Base-by-base conservation (phyloP, 2,888 invertebrate genomes). In the Acanthopleura granulata region DNA sequence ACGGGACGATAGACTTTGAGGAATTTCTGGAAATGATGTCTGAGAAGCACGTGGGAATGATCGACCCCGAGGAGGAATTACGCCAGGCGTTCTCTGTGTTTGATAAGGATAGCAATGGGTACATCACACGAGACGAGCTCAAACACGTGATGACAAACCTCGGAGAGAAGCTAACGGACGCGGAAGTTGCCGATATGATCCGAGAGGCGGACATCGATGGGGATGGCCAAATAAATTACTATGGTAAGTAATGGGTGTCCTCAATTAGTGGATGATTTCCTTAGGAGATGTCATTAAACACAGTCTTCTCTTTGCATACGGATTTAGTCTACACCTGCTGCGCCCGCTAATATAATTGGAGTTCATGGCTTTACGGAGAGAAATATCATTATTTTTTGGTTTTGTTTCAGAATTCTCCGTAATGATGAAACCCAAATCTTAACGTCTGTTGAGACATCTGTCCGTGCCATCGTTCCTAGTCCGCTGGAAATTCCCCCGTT, bases 11-110 rank as follows among this genome's bases (percentile, higher is more conserved):
- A 16, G 66, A 66, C 29, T 66, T 66, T 27, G 25, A 22, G 25
- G 66, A 66, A 27, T 66, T 66, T 66, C 29, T 66, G 25, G 29
- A 22, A 14, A 66, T 66, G 66, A 66, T 66, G 66, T 22, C 66
- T 27, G 29, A 27, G 27, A 66, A 66, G 25, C 22, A 27, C 16
- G 29, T 27, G 27, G 66, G 29, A 16, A 1, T 57, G 1, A 66
- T 27, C 16, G 66, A 66, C 29, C 22, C 25, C 16, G 66, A 66
- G 25, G 66, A 66, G 25, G 66, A 66, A 25, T 16, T 66, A 22
- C 22, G 66, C 22, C 25, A 66, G 29, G 66, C 66, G 1, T 66
- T 66, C 29, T 27, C 25, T 6, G 66, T 66, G 66, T 66, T 66
- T 66, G 66, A 66, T 14, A 66, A 66, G 25, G 66, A 66, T 27